Evolutionary conservation across 1,140 invertebrate genomes (phyloP).

Genomic region (Leptonema lineaticorne): DNA sequence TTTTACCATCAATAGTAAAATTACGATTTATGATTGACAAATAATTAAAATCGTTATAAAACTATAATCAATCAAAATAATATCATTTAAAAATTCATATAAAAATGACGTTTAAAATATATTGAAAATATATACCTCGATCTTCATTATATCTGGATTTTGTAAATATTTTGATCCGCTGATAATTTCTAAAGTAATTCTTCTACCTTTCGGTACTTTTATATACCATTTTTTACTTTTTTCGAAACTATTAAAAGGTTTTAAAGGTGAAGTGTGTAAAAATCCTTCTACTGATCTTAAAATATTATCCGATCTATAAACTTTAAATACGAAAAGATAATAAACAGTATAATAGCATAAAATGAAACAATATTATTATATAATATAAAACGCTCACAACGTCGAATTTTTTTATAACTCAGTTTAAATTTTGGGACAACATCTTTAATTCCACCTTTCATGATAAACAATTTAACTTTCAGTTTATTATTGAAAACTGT

Average conservation of each 20-base stretch:
- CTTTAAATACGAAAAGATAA: too few species aligned
- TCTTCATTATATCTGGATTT: too few species aligned
- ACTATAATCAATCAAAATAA: constrained; percentile 27
- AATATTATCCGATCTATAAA: too few species aligned
- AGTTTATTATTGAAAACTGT: constrained; percentile 15
- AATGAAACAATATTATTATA: too few species aligned
- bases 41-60: constrained; percentile 53
- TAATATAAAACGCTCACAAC: constrained; percentile 58
- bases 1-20: constrained; percentile 37
- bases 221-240: constrained; percentile 68
- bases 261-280: constrained; percentile 49
- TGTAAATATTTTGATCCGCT: too few species aligned
- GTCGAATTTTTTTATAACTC: constrained; percentile 59
- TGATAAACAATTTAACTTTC: background rate
- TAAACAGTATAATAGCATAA: too few species aligned
- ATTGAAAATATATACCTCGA: too few species aligned
- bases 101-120: too few species aligned
- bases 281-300: too few species aligned
- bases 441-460: background rate
- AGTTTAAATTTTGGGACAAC: constrained; percentile 51
- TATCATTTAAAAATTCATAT: background rate
- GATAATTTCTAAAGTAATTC: constrained; percentile 61
- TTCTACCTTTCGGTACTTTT: constrained; percentile 61
- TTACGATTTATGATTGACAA: constrained; percentile 47
- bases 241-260: constrained; percentile 64